Percentiles rank a stretch among this genome's conserved stretches.
These are phyloP conservation scores for Pelecanoides urinatrix DNA, from an alignment of 2,113 vertebrate species.

Conservation along the genomic window DNA sequence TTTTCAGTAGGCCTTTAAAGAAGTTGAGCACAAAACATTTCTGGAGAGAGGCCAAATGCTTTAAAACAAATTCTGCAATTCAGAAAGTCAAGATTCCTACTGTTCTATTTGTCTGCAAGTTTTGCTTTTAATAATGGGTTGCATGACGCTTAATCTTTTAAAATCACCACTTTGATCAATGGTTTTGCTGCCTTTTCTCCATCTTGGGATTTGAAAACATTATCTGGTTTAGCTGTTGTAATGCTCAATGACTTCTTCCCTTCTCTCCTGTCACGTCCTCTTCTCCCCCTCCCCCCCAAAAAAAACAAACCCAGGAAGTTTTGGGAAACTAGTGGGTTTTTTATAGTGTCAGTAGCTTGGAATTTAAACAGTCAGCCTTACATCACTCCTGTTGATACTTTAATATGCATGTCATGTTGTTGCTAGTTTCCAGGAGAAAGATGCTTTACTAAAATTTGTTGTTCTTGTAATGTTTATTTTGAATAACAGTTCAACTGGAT, in stretches of 20 bases:
- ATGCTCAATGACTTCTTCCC: neutral
- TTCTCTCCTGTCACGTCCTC: neutral
- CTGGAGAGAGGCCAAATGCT: neutral
- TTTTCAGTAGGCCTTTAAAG: neutral
- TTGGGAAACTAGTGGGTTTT: neutral
- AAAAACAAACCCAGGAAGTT: neutral
- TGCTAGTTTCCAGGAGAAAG: neutral
- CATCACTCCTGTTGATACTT: neutral
- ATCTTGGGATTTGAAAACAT: neutral
- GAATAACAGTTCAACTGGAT: neutral
- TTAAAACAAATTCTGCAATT: neutral
- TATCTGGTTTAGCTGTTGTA: neutral
- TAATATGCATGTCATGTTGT: neutral
- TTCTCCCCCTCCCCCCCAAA: neutral
- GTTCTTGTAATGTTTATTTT: neutral
- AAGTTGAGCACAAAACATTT: neutral
- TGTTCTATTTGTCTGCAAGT: neutral
- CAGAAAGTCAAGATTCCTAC: neutral
- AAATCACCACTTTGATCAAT: neutral
- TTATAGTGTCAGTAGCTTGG: neutral
- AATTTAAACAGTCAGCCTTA: neutral
- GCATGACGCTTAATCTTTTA: neutral
- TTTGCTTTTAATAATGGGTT: neutral
- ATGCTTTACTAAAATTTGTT: neutral
- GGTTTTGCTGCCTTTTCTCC: neutral